phyloP scores from a whole-genome alignment of 2,113 vertebrate genomes.

The Ageneiosus marmoratus region DNA sequence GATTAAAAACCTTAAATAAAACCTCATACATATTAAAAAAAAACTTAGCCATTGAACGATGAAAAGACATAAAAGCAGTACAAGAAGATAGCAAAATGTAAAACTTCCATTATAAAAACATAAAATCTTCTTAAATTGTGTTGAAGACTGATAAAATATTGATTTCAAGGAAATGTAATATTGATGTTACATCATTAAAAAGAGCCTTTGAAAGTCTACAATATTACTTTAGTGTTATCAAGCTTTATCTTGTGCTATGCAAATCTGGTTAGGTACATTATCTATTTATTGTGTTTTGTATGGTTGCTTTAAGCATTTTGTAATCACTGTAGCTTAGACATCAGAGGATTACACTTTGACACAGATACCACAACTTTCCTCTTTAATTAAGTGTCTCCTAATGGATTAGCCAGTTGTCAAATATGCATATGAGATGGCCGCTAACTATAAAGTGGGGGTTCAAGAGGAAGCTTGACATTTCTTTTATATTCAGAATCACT shows the following conservation, averaged over 20 bases:
- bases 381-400: conserved; percentile 44
- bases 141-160: conserved; percentile 8
- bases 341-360: conserved; percentile 27
- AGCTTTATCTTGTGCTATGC: neutral
- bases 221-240: neutral
- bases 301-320: neutral
- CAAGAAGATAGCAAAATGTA: neutral
- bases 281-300: neutral
- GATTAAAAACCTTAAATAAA: conserved; percentile 11
- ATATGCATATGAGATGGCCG: conserved; percentile 33
- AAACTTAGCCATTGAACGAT: neutral
- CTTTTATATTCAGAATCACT: neutral
- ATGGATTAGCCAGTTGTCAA: conserved; percentile 19
- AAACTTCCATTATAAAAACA: neutral
- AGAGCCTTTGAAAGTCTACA: neutral
- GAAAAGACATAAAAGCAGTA: neutral
- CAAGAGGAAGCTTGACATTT: neutral
- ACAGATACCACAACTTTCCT: conserved; percentile 17
- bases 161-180: neutral
- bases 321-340: neutral
- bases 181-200: conserved; percentile 7
- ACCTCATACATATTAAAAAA: neutral
- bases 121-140: neutral
- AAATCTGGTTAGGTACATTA: neutral
- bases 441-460: conserved; percentile 21